Base-by-base conservation (phyloP, 2,113 vertebrate species). In the Lipophrys pholis region DNA sequence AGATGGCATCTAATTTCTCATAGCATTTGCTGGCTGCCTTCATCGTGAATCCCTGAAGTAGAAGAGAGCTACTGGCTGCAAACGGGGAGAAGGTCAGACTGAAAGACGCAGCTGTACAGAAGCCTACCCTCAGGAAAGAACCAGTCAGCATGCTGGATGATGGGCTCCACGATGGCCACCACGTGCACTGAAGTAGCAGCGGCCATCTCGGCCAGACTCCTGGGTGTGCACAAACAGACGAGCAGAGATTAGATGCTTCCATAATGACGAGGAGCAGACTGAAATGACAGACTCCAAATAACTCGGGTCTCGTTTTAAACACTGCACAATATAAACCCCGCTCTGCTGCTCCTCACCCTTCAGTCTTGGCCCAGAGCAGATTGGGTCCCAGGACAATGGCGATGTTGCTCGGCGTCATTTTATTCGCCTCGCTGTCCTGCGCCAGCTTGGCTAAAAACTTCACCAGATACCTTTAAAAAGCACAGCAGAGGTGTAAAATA, bases 301-400 rank as follows among this genome's bases (percentile, higher is more conserved):
- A 30, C 21, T 30, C 21, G 2, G 21, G 21, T 30, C 2, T 30
- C 2, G 21, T 30, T 30, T 30, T 30, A 30, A 2, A 30, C 21
- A 4, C 21, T 30, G 21, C 21, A n/a, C n/a, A n/a, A n/a, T n/a
- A n/a, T n/a, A n/a, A n/a, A n/a, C 16, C 15, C 11, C 39, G 11
- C 35, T 41, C 16, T 12, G 21, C n/a, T 2, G 1, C 7, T 21
- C 30, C 57, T 96, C 78, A 99, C 98, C 97, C 97, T 90, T 99
- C 98, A 7, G 94, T 98, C 84, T 96, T 99, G 66, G 96, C 93
- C 98, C 98, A 99, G 11, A 99, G 50, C 81, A 99, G 89, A 86
- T 99, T 99, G 63, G 98, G 98, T 81, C 98, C 98, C 73, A 99
- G 84, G n/a, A 99, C 98, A 11, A 99, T 99, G 2, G 97, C 96